phyloP scores from a whole-genome alignment of 2,797 vertebrate species.

The Pagetopsis macropterus region DNA sequence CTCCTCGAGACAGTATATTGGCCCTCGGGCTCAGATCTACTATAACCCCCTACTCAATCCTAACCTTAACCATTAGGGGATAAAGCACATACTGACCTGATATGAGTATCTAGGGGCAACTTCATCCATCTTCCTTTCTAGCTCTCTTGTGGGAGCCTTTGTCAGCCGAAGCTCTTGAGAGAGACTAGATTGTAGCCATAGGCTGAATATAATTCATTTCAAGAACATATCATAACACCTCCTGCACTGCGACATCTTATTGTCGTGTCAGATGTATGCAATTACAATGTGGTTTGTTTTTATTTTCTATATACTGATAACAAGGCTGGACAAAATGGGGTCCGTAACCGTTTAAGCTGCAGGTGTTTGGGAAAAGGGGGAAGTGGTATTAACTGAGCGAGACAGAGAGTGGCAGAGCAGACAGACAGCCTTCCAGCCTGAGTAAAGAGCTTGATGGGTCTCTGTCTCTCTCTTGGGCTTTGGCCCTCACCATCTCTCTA shows the following conservation, averaged over 20 bases:
- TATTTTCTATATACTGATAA: slow-evolving; percentile 15
- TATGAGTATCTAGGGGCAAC: slow-evolving; percentile 84
- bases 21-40: slow-evolving; percentile 79
- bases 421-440: slow-evolving; percentile 73
- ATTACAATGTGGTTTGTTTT: slow-evolving; percentile 42
- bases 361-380: slow-evolving; percentile 11
- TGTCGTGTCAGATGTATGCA: slow-evolving; percentile 56
- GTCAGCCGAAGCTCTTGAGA: slow-evolving; percentile 78
- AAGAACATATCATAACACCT: slow-evolving; percentile 59
- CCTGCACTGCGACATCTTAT: slow-evolving; percentile 46
- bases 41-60: slow-evolving; percentile 80
- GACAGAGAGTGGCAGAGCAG: slow-evolving; percentile 65
- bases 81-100: slow-evolving; percentile 84
- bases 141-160: slow-evolving; percentile 81
- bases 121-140: slow-evolving; percentile 81
- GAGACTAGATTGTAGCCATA: slow-evolving; percentile 77
- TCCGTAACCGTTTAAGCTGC: slow-evolving; percentile 27
- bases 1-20: slow-evolving; percentile 73
- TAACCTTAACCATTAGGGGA: slow-evolving; percentile 85
- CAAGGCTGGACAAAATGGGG: slow-evolving; percentile 22
- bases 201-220: slow-evolving; percentile 76
- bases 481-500: slow-evolving; percentile 85
- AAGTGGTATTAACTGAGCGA: slow-evolving; percentile 42
- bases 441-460: slow-evolving; percentile 76
- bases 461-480: slow-evolving; percentile 81